These are phyloP conservation scores for Limosa lapponica DNA, from an alignment of 2,797 vertebrate species.

Conservation along the genomic window DNA sequence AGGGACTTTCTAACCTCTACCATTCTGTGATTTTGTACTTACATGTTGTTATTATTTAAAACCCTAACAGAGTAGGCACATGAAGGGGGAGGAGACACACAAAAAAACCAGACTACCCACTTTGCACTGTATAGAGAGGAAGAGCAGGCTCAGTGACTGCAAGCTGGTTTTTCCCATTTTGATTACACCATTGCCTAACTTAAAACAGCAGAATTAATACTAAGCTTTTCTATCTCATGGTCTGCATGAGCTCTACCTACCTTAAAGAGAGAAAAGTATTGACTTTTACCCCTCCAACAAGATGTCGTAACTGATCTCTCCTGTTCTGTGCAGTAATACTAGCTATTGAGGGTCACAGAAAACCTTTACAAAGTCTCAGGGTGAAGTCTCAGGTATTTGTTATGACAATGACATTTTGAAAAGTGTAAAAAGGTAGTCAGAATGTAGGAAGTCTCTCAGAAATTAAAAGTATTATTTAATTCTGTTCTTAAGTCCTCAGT, in stretches of 20 bases:
- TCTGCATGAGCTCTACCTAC: not conserved
- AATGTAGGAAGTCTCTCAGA: conserved; percentile 1
- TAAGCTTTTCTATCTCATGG: not conserved
- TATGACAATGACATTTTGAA: conserved; percentile 34
- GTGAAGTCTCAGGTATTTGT: not conserved
- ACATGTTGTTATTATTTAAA: not conserved
- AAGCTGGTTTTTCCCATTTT: not conserved
- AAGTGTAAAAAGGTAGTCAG: conserved; percentile 6
- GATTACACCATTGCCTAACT: not conserved
- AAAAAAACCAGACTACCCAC: not conserved
- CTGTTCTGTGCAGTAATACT: not conserved
- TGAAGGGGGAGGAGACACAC: accelerated
- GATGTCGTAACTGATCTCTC: not conserved
- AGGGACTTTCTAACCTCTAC: not conserved
- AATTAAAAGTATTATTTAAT: conserved; percentile 47
- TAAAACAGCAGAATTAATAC: not conserved
- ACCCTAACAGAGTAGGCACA: not conserved
- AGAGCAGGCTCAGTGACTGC: not conserved
- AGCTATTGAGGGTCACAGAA: not conserved
- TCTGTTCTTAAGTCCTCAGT: not conserved
- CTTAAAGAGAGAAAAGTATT: not conserved
- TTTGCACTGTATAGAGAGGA: not conserved
- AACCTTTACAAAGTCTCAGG: not conserved
- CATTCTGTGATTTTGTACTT: not conserved
- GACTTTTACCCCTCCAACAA: not conserved